A percentile compares a stretch with the other conserved stretches of the same genome.
Evolutionary conservation across 2,113 vertebrate species (phyloP).

Genomic region (Thamnophis sirtalis): DNA sequence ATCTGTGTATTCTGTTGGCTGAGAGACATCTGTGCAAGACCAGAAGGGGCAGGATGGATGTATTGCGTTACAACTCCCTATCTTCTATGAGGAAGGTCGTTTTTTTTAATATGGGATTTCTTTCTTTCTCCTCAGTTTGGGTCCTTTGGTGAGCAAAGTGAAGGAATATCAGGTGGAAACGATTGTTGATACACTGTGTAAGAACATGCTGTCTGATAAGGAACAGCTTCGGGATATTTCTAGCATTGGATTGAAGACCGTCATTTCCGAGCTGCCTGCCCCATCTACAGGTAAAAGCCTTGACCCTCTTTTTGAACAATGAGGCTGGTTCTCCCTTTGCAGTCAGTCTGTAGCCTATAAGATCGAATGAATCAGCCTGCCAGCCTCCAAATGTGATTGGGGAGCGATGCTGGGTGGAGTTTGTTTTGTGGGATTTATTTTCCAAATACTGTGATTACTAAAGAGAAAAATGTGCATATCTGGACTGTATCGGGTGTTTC

Average conservation of each 20-base stretch:
- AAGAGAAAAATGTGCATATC: neutral
- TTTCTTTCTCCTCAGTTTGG: conserved; percentile 70
- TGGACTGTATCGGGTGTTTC: neutral
- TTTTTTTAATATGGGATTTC: neutral
- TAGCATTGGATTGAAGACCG: conserved; percentile 91
- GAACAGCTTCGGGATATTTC: conserved; percentile 92
- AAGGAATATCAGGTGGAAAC: conserved; percentile 95
- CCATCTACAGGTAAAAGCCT: conserved; percentile 76
- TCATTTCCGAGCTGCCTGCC: conserved; percentile 85
- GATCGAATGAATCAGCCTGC: accelerated
- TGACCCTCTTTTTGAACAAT: neutral
- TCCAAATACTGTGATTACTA: neutral
- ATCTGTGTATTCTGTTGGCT: neutral
- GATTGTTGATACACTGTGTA: conserved; percentile 89
- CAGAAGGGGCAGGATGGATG: neutral
- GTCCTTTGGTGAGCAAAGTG: conserved; percentile 90
- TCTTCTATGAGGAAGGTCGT: neutral
- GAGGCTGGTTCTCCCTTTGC: neutral
- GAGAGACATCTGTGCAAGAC: neutral
- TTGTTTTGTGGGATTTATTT: neutral
- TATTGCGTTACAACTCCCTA: neutral
- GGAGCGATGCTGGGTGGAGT: neutral
- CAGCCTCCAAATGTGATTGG: neutral
- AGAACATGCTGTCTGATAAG: conserved; percentile 91
- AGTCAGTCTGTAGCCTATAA: neutral